Evolutionary conservation across 2,888 invertebrate species (phyloP).

Genomic region (Athalia rosae): DNA sequence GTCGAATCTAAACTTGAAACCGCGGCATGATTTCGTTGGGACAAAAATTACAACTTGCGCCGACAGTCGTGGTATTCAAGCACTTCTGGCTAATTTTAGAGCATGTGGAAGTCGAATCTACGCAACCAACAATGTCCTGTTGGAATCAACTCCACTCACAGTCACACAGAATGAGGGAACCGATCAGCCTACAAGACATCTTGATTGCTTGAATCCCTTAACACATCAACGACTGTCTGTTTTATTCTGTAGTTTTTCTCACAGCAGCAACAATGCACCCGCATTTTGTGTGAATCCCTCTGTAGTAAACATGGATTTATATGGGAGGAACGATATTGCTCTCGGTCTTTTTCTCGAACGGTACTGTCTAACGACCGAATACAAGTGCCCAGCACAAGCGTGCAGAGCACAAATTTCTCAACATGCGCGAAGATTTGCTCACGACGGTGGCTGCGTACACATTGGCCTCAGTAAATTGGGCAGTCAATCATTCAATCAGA

Average conservation of each 20-base stretch:
- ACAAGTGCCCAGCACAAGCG: constrained; percentile 82
- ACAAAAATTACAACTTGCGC: constrained; percentile 81
- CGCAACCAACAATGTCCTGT: constrained; percentile 59
- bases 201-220: constrained; percentile 85
- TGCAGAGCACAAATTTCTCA: constrained; percentile 74
- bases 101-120: constrained; percentile 85
- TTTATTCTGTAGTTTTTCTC: constrained; percentile 91
- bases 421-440: constrained; percentile 81
- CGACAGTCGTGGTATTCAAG: constrained; percentile 81
- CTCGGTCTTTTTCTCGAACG: constrained; percentile 94
- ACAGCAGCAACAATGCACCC: constrained; percentile 85
- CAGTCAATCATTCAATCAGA: constrained; percentile 74
- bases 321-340: constrained; percentile 95
- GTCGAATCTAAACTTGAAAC: constrained; percentile 72
- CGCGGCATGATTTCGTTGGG: constrained; percentile 84
- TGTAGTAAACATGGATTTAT: constrained; percentile 95
- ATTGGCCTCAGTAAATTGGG: constrained; percentile 78
- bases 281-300: constrained; percentile 94
- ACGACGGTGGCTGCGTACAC: constrained; percentile 91
- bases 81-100: constrained; percentile 88
- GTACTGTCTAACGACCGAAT: constrained; percentile 91
- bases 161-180: background rate
- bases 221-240: constrained; percentile 92
- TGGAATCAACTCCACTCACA: background rate
- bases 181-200: constrained; percentile 47